Base-by-base conservation (phyloP, 2,888 invertebrate genomes). In the Stratiomys singularior region DNA sequence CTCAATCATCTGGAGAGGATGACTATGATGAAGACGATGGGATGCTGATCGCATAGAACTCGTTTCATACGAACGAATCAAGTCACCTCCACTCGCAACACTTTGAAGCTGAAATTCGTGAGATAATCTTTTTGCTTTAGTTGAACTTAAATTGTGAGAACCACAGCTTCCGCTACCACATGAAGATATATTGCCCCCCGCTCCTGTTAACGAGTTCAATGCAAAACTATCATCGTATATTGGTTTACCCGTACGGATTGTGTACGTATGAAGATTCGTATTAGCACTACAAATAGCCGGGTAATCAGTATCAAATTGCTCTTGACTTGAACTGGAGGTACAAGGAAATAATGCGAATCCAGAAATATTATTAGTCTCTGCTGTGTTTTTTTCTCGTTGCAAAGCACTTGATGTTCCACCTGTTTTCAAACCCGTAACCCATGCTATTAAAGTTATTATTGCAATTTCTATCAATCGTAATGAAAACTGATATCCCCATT, bases 401-500 rank as follows among this genome's bases (percentile, higher is more conserved):
- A 93, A 89, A 84, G 88, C 86, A 63, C 81, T 80, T 37, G 79
- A 80, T 69, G 80, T 82, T 2, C 83, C 81, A 67, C 83, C 89
- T 1, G 90, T 90, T 84, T 91, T 91, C 27, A 94, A 88, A 76
- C 96, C 95, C 66, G 95, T 94, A 11, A 97, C 96, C 91, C 96
- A 96, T 0, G 94, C 94, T 82, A 96, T 89, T 76, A 96, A 89
- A 3, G 93, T 93, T 82, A 96, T 94, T 83, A 97, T 94, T n/a
- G 93, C 91, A 64, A 97, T 92, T 87, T 97, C 97, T 76, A 96
- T 90, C 5, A 96, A 89, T 28, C 97, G 90, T 74, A 96, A 90
- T 0, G 94, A 93, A 83, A 96, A 93, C 84, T 97, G 96, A 88
- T 95, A 96, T 23, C 94, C 93, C 96, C 96, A 97, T 89, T 96